Evolutionary conservation across 2,888 invertebrate genomes (phyloP).

Genomic region (Eupithecia tripunctaria): DNA sequence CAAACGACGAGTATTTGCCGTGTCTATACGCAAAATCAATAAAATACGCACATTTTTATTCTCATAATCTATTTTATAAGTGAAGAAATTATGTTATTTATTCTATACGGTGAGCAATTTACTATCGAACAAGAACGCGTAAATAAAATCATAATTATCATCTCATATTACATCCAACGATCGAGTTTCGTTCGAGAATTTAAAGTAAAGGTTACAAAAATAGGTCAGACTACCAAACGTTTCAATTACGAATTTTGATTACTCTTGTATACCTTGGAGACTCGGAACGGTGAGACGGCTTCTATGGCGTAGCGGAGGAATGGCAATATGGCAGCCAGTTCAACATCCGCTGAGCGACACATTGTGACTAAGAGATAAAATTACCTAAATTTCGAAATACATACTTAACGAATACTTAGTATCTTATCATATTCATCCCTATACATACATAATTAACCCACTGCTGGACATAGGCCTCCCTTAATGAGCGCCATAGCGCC

Average conservation of each 20-base stretch:
- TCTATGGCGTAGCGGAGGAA: neutral
- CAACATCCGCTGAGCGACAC: neutral
- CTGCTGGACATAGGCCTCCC: no score
- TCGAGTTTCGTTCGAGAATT: conserved; percentile 17
- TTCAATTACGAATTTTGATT: conserved; percentile 14
- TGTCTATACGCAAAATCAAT: neutral
- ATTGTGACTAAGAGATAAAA: neutral
- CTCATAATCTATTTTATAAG: neutral
- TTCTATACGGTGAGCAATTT: neutral
- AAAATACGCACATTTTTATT: neutral
- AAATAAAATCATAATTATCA: neutral
- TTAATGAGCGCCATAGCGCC: no score
- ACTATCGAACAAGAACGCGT: neutral
- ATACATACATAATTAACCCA: no score
- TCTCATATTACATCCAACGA: neutral
- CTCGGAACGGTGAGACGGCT: neutral
- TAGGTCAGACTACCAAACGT: conserved; percentile 14
- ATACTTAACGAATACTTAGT: no score
- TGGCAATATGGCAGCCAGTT: neutral
- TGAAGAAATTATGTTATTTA: neutral
- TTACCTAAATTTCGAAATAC: no score
- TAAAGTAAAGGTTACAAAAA: conserved; percentile 13
- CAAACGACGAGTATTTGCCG: neutral
- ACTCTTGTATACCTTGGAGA: neutral
- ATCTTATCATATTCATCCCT: no score